Evolutionary conservation across 2,113 vertebrate species (phyloP).

Genomic region (Aix galericulata): DNA sequence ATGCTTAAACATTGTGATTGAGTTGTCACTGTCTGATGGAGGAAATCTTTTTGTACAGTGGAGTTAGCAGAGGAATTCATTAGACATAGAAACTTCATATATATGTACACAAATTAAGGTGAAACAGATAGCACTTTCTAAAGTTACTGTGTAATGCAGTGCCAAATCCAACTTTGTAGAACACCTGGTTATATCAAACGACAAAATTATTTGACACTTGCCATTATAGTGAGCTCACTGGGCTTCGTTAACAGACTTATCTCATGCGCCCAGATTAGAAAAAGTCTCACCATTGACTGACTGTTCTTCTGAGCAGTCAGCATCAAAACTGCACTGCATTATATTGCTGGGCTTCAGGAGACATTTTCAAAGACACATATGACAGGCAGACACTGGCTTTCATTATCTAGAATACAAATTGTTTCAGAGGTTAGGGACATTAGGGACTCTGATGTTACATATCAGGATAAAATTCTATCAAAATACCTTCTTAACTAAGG

Average conservation of each 20-base stretch:
- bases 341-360: background rate
- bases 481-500: background rate
- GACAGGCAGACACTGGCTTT: background rate
- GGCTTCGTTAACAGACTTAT: constrained; percentile 2
- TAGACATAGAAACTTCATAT: background rate
- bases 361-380: constrained; percentile 11
- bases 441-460: background rate
- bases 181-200: background rate
- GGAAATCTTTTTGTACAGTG: background rate
- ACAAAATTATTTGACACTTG: background rate
- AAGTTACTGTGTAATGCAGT: background rate
- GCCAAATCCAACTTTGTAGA: background rate
- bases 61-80: background rate
- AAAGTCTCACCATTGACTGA: constrained; percentile 21
- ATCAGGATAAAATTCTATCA: background rate
- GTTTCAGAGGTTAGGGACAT: background rate
- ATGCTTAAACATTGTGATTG: background rate
- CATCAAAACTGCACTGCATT: background rate
- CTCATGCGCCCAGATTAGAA: constrained; percentile 19
- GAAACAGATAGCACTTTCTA: background rate
- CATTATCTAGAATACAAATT: background rate
- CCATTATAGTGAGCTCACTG: background rate
- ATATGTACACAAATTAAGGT: background rate
- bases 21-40: background rate
- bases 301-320: background rate